Conservation (phyloP, 92 coral and sea anemone species). For the Porites lobata region DNA sequence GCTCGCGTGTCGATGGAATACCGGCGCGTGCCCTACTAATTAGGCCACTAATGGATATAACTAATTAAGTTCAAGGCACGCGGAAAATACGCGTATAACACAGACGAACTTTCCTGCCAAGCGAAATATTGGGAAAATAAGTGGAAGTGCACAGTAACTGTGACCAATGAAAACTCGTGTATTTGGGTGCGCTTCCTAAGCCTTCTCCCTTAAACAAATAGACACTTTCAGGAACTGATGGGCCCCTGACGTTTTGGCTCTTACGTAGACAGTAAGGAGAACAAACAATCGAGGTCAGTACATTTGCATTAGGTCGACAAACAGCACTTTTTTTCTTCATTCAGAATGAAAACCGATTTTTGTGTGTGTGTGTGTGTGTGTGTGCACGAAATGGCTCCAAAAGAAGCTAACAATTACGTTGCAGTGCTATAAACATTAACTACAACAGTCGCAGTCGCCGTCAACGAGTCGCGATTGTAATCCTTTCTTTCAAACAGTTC, state of each 20-base stretch:
- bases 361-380: neutral
- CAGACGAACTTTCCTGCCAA: constrained; percentile 11
- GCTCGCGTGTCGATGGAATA: constrained; percentile 34
- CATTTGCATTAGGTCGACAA: constrained; percentile 53
- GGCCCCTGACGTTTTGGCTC: neutral
- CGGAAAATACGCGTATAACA: constrained; percentile 8
- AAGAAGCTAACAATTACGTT: neutral
- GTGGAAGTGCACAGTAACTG: neutral
- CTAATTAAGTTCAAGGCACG: constrained; percentile 61
- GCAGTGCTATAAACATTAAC: neutral
- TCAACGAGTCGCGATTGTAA: too few relatives aligned
- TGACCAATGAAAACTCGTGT: neutral
- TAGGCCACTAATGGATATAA: constrained; percentile 56
- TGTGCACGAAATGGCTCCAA: too few relatives aligned
- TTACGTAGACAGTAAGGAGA: constrained; percentile 16
- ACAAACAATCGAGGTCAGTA: constrained; percentile 21
- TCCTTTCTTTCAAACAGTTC: too few relatives aligned
- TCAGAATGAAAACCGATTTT: constrained; percentile 41
- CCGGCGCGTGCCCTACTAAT: constrained; percentile 81
- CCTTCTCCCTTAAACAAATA: neutral
- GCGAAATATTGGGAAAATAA: neutral
- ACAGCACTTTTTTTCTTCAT: constrained; percentile 21
- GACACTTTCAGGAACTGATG: neutral
- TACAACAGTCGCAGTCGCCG: too few relatives aligned
- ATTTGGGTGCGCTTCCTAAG: neutral